Base-by-base conservation (phyloP, 2,888 invertebrate genomes). In the Drosophila heteroneura region DNA sequence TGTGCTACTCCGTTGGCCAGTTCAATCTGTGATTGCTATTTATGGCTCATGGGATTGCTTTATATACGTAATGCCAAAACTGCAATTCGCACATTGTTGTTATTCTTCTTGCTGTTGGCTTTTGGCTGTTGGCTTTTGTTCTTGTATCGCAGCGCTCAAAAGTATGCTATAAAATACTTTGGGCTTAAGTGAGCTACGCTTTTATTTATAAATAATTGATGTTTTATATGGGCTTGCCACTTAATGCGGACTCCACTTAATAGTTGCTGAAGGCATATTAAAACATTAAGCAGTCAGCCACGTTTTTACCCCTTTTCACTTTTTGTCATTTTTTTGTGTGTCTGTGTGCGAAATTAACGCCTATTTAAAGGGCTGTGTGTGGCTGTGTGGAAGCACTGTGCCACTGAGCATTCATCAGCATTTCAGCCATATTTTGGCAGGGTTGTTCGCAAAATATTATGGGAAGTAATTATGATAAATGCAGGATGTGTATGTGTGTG, bases 401-500 rank as follows among this genome's bases (percentile, higher is more conserved):
- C 60, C 57, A 39, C 64, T 19, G 39, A 76, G 76, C 82, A 78
- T 87, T 85, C 82, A 85, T 87, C 90, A 87, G 72, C 82, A 63
- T 89, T 87, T 78, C 54, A 77, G 70, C 72, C 72, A 81, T 81
- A 82, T 81, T 82, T 86, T 81, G 73, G 76, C 72, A 69, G 70
- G 39, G 77, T 58, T 80, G 72, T 59, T 74, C 71, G 72, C 71
- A 81, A 85, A 47, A 87, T 69, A 87, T 82, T 74, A 76, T 78
- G 85, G 86, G 86, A 87, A 85, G 90, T 89, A 90, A 87, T 90
- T 87, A 90, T 89, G 84, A 88, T 89, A 90, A 87, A 90, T 90
- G 78, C 90, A 87, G 90, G 89, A 90, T 80, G 70, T 77, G 67
- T 61, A 56, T 47, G 52, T 28, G 28, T 28, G 54, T 59, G 33